Evolutionary conservation across 1,140 invertebrate genomes (phyloP).

Genomic region (Chrysomallon squamiferum): DNA sequence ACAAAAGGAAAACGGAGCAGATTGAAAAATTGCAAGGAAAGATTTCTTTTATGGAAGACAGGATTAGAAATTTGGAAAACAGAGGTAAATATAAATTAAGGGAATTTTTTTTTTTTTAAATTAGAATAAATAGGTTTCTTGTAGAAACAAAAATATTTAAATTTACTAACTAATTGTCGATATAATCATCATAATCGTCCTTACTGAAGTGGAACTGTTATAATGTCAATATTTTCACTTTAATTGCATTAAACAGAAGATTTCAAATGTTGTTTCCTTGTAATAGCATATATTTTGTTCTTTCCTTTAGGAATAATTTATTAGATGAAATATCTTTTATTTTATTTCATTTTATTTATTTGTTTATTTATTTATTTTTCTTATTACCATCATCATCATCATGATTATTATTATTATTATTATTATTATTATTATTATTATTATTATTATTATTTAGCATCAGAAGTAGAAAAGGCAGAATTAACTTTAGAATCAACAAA

Average conservation of each 20-base stretch:
- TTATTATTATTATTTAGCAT: slow-evolving; percentile 44
- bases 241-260: not conserved
- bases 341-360: too few relatives aligned
- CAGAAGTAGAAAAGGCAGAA: slow-evolving; percentile 57
- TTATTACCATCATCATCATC: too few relatives aligned
- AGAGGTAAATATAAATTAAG: slow-evolving; percentile 31
- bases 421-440: too few relatives aligned
- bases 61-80: slow-evolving; percentile 50
- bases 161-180: not conserved
- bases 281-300: too few relatives aligned
- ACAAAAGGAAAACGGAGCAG: slow-evolving; percentile 48
- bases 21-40: slow-evolving; percentile 47
- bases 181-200: not conserved
- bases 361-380: too few relatives aligned
- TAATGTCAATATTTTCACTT: not conserved
- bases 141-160: not conserved
- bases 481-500: slow-evolving; percentile 49
- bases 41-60: slow-evolving; percentile 43
- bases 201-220: not conserved
- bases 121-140: not conserved
- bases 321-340: too few relatives aligned
- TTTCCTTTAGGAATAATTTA: too few relatives aligned
- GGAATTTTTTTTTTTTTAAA: not conserved
- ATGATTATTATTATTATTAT: too few relatives aligned
- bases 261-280: not conserved